Conservation (phyloP, 1,140 invertebrate genomes). For the Heliconius melpomene region DNA sequence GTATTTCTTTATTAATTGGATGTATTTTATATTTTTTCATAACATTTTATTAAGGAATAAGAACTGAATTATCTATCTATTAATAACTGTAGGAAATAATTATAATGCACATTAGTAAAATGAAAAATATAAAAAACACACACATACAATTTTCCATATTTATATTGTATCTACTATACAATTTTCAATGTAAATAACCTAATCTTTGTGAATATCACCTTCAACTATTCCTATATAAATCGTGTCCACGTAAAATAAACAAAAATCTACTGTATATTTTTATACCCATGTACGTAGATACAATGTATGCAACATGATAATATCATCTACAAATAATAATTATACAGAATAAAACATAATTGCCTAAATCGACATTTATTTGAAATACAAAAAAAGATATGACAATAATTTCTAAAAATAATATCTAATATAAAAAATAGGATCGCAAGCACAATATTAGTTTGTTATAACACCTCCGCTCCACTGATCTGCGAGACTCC, state of each 20-base stretch:
- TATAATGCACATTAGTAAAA: too few relatives aligned
- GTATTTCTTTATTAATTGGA: background rate
- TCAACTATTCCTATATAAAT: too few relatives aligned
- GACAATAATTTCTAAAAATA: background rate
- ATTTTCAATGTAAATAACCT: too few relatives aligned
- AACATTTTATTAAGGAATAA: too few relatives aligned
- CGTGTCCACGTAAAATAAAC: too few relatives aligned
- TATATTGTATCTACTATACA: too few relatives aligned
- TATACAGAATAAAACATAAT: background rate
- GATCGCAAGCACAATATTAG: background rate
- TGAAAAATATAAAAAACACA: too few relatives aligned
- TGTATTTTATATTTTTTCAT: background rate
- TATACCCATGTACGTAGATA: background rate
- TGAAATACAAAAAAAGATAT: background rate
- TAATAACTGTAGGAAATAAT: too few relatives aligned
- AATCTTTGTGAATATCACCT: too few relatives aligned
- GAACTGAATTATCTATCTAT: too few relatives aligned
- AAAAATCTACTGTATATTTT: background rate
- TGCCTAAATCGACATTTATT: background rate
- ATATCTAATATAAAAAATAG: background rate
- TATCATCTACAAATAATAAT: background rate
- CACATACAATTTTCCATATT: too few relatives aligned
- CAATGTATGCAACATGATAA: background rate
- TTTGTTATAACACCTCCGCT: slow-evolving; percentile 29
- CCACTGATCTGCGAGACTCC: slow-evolving; percentile 32